Conservation (phyloP, 2,888 invertebrate genomes). For the Philonicus albiceps region DNA sequence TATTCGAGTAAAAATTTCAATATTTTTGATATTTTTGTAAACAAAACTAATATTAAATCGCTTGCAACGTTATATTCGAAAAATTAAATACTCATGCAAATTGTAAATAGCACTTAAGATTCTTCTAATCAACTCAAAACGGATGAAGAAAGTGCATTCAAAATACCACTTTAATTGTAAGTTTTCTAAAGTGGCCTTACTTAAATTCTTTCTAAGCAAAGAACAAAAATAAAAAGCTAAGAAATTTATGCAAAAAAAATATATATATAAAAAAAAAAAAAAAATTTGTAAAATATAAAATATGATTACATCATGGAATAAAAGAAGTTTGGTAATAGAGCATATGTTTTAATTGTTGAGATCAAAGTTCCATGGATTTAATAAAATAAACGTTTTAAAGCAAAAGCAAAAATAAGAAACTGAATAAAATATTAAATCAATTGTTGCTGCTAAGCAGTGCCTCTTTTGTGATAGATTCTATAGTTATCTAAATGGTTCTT, state of each 20-base stretch:
- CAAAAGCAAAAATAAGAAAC: not conserved
- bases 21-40: not conserved
- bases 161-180: not conserved
- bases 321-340: not conserved
- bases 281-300: not conserved
- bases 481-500: constrained; percentile 27
- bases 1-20: not conserved
- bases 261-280: not conserved
- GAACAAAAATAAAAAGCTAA: not conserved
- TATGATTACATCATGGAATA: not conserved
- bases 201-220: not conserved
- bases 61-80: not conserved
- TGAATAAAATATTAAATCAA: not conserved
- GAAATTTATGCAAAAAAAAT: not conserved
- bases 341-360: not conserved
- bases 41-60: not conserved
- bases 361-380: not conserved
- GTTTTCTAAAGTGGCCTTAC: constrained; percentile 11
- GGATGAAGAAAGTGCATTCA: not conserved
- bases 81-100: not conserved
- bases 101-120: not conserved
- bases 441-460: constrained; percentile 36
- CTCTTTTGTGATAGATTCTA: constrained; percentile 33
- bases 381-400: not conserved
- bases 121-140: not conserved